Evolutionary conservation across 2,888 invertebrate genomes (phyloP).

Genomic region (Caenorhabditis doughertyi): DNA sequence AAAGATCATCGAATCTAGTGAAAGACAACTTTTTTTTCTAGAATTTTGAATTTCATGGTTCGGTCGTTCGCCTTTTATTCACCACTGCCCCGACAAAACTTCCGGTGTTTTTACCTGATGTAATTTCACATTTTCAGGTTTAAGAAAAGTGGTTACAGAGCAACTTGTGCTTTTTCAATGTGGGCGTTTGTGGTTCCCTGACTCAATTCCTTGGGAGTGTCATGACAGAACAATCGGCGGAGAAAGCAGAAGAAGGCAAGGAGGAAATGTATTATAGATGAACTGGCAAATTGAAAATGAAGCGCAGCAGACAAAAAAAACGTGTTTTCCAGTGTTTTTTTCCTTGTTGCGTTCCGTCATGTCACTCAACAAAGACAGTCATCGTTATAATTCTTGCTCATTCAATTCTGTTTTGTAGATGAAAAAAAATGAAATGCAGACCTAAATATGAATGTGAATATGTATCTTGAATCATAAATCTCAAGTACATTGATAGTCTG

Average conservation of each 20-base stretch:
- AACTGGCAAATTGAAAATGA: slow-evolving; percentile 50
- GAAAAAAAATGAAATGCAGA: slow-evolving; percentile 35
- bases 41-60: slow-evolving; percentile 53
- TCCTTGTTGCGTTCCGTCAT: slow-evolving; percentile 8
- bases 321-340: slow-evolving; percentile 16
- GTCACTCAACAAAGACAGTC: slow-evolving; percentile 7
- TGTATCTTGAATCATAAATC: neutral
- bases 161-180: neutral
- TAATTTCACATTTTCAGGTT: slow-evolving; percentile 18
- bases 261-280: slow-evolving; percentile 47
- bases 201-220: slow-evolving; percentile 6
- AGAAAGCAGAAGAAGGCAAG: neutral
- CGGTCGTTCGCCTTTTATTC: slow-evolving; percentile 22
- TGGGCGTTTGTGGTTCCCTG: slow-evolving; percentile 9
- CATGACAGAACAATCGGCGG: slow-evolving; percentile 7
- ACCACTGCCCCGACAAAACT: slow-evolving; percentile 29
- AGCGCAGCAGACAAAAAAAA: slow-evolving; percentile 17
- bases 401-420: slow-evolving; percentile 35
- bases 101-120: slow-evolving; percentile 49
- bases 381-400: slow-evolving; percentile 32
- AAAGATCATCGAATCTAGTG: slow-evolving; percentile 14
- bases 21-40: slow-evolving; percentile 8
- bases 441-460: neutral
- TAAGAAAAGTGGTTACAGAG: neutral
- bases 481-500: neutral